Percentiles rank a stretch among this genome's conserved stretches.
Evolutionary conservation across 2,113 vertebrate genomes (phyloP).

Genomic region (Chaenocephalus aceratus): DNA sequence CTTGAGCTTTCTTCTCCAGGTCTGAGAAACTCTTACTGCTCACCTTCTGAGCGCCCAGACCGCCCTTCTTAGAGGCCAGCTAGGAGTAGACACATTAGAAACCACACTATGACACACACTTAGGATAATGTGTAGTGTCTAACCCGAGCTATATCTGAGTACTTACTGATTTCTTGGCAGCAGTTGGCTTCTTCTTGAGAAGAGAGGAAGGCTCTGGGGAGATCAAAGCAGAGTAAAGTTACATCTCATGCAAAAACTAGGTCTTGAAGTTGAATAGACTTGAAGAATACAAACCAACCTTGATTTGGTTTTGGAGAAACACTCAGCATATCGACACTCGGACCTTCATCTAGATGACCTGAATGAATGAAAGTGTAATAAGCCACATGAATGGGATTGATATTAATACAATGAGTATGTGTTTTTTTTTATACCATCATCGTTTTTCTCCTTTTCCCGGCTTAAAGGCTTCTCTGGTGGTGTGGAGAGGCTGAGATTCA

Average conservation of each 20-base stretch:
- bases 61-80: slow-evolving; percentile 91
- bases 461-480: slow-evolving; percentile 33
- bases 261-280: background rate
- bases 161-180: slow-evolving; percentile 77
- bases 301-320: slow-evolving; percentile 86
- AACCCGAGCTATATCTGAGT: background rate
- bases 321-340: slow-evolving; percentile 89
- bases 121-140: background rate
- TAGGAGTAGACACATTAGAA: slow-evolving; percentile 61
- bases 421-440: slow-evolving; percentile 58
- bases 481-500: slow-evolving; percentile 54
- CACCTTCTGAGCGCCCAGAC: slow-evolving; percentile 95
- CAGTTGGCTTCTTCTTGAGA: slow-evolving; percentile 82
- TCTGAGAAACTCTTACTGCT: slow-evolving; percentile 90
- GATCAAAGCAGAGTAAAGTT: background rate
- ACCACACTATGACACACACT: too few species aligned
- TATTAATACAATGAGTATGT: background rate
- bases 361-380: slow-evolving; percentile 5
- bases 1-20: slow-evolving; percentile 92
- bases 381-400: background rate
- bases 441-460: slow-evolving; percentile 49
- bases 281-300: slow-evolving; percentile 78
- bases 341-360: slow-evolving; percentile 87
- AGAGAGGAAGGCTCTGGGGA: slow-evolving; percentile 75
- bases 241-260: background rate